Evolutionary conservation across 2,113 vertebrate species (phyloP).

Genomic region (Hucho hucho): DNA sequence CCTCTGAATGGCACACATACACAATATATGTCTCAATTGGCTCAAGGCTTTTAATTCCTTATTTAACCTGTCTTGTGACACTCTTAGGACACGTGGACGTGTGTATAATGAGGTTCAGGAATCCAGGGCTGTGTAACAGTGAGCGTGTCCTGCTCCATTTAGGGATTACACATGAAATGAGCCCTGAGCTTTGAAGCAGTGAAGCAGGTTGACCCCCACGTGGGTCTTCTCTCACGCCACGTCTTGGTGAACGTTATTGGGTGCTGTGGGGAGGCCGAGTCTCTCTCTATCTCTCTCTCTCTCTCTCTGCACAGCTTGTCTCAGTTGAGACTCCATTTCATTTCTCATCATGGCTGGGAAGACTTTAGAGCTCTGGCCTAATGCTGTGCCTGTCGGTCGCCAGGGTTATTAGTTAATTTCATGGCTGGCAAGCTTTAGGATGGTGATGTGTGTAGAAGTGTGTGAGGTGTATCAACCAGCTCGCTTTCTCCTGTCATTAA

Average conservation of each 20-base stretch:
- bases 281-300: neutral
- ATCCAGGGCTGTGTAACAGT: conserved; percentile 25
- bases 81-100: conserved; percentile 36
- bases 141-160: conserved; percentile 26
- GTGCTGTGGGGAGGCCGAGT: neutral
- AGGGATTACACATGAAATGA: conserved; percentile 12
- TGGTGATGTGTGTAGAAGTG: no score
- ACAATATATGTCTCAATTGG: no score
- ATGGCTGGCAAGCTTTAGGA: no score
- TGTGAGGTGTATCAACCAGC: neutral
- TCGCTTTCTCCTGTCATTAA: no score
- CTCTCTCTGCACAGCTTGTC: neutral
- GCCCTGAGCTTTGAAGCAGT: conserved; percentile 21
- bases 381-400: neutral
- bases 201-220: neutral
- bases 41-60: no score
- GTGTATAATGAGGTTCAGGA: conserved; percentile 23
- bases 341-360: neutral
- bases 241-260: conserved; percentile 12
- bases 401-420: no score
- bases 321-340: conserved; percentile 3
- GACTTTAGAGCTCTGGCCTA: neutral
- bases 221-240: conserved; percentile 16
- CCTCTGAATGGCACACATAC: no score
- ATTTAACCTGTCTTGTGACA: conserved; percentile 21